These are phyloP conservation scores for Neelides sp. DNA, from an alignment of 1,140 invertebrate species.

Conservation along the genomic window DNA sequence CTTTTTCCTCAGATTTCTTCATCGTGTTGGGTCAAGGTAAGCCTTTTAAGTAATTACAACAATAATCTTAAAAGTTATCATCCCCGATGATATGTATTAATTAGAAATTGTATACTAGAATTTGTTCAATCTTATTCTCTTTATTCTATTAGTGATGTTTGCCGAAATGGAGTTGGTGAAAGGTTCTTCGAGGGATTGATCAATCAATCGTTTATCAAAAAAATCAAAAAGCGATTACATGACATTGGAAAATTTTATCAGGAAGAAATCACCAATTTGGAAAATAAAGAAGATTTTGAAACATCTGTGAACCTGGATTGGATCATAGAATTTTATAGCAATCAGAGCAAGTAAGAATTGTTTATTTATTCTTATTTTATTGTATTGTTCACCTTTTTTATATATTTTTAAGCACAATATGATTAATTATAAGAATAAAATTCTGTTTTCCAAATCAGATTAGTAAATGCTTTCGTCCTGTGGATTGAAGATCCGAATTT, in stretches of 20 bases:
- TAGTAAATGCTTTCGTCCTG: constrained; percentile 52
- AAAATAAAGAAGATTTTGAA: constrained; percentile 1
- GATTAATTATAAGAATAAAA: constrained; percentile 11
- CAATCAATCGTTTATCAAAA: constrained; percentile 55
- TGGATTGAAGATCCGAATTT: constrained; percentile 68
- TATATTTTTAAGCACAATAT: neutral
- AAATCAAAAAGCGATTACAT: constrained; percentile 54
- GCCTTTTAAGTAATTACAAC: constrained; percentile 33
- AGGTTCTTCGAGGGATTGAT: constrained; percentile 63
- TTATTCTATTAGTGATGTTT: constrained; percentile 35
- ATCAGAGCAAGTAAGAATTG: neutral
- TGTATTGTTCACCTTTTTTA: neutral
- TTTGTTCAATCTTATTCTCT: constrained; percentile 11
- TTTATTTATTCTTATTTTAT: neutral
- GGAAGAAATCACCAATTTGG: constrained; percentile 6
- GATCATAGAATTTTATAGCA: neutral
- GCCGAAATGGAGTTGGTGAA: constrained; percentile 51
- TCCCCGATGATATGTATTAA: too few relatives aligned
- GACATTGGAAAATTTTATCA: constrained; percentile 51
- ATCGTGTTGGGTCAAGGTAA: constrained; percentile 42
- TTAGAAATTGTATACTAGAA: too few relatives aligned
- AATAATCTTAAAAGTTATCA: too few relatives aligned
- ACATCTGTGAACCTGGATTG: neutral
- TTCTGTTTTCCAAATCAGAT: constrained; percentile 32
- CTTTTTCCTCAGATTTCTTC: constrained; percentile 62